Percentiles rank a stretch among this genome's conserved stretches.
Evolutionary conservation across 2,797 vertebrate species (phyloP).

Genomic region (Myotis vivesi): DNA sequence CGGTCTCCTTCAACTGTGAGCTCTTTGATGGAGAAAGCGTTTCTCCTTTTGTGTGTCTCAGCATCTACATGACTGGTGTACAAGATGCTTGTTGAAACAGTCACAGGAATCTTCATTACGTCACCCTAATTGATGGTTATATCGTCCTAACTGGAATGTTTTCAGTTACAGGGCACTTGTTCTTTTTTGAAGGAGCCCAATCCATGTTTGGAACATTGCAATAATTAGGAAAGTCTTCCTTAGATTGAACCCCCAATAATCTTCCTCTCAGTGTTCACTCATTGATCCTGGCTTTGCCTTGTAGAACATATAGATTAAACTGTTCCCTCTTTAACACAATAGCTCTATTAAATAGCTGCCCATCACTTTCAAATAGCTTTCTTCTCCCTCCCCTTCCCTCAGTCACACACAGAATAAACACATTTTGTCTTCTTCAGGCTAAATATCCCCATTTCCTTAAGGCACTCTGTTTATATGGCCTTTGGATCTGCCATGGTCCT

Average conservation of each 20-base stretch:
- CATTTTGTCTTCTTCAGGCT: not conserved
- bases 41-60: not conserved
- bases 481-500: not conserved
- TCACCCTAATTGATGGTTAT: slow-evolving; percentile 35
- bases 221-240: not conserved
- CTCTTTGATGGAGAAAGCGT: not conserved
- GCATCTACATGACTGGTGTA: not conserved
- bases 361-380: not conserved
- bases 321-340: not conserved
- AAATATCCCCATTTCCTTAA: not conserved
- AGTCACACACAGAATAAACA: not conserved
- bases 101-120: slow-evolving; percentile 3
- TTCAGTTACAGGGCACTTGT: not conserved
- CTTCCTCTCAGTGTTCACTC: not conserved
- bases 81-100: slow-evolving; percentile 27
- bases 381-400: no score
- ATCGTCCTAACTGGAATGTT: slow-evolving; percentile 13
- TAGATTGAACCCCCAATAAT: not conserved
- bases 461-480: not conserved
- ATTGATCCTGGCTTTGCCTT: not conserved
- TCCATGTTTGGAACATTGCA: not conserved
- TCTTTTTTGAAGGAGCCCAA: slow-evolving; percentile 3
- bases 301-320: not conserved
- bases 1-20: not conserved
- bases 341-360: not conserved